Base-by-base conservation (phyloP, 2,888 invertebrate genomes). In the Unio delphinus region DNA sequence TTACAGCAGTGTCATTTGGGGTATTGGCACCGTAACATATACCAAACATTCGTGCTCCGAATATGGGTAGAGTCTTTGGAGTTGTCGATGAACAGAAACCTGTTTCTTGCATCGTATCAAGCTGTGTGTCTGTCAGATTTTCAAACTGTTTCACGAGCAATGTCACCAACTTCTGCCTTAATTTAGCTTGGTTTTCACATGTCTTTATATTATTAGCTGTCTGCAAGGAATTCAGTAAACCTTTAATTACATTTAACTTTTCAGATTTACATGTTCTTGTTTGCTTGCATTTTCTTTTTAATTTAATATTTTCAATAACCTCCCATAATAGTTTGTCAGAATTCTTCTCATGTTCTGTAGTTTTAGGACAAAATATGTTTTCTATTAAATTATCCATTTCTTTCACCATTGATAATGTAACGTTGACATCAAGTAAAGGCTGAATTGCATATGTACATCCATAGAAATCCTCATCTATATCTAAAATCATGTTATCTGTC, bases 391-490 rank as follows among this genome's bases (percentile, higher is more conserved):
- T 69, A 28, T 82, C 78, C 28, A 86, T 61, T 18, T 68, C 56
- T 7, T 76, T 64, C 1, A 84, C 64, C 8, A 64, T 67, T 23
- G 69, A 54, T 30, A 74, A 58, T 8, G 74, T 69, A 3, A 83
- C 60, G 6, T 80, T 80, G 0, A 71, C 68, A 23, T 79, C 72
- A 26, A 82, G 67, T 18, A 85, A 64, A 15, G 81, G 75, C 61
- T 77, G 68, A 11, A 80, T 73, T 34, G 81, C 83, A 61, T 82
- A 82, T 61, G 81, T 81, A 65, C 85, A 86, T 0, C 84, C 86
- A 64, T 78, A 84, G 68, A 73, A 85, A 73, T 87, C 86, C 65
- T 87, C 85, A 64, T 86, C 86, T 54, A 87, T 81, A 69, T 87
- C 86, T 15, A 87, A 70, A 11, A 87, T 67, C 7, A 84, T 65